Conservation (phyloP, 2,888 invertebrate genomes). For the Phasia obesa region DNA sequence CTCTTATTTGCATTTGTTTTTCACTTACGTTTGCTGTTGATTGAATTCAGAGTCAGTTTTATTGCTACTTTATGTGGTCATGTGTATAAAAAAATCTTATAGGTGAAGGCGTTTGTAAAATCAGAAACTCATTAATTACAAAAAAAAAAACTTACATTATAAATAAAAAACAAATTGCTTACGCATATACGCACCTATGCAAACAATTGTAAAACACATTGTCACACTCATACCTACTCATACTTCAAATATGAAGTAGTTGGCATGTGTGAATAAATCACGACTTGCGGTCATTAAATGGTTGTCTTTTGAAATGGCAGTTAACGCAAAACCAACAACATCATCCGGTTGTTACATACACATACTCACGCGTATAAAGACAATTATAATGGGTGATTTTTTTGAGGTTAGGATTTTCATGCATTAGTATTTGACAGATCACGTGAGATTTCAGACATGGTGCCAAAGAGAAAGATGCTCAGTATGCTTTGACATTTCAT, state of each 20-base stretch:
- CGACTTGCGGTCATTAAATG: slow-evolving; percentile 57
- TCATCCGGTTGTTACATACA: slow-evolving; percentile 21
- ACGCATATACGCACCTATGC: not conserved
- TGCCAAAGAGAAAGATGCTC: too few relatives aligned
- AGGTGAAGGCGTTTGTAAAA: too few relatives aligned
- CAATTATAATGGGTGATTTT: too few relatives aligned
- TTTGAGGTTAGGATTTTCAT: too few relatives aligned
- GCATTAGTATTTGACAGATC: too few relatives aligned
- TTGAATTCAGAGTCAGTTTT: not conserved
- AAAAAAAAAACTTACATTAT: not conserved
- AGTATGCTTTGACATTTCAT: too few relatives aligned
- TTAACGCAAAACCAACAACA: slow-evolving; percentile 47
- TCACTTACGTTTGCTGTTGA: not conserved
- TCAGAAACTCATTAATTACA: not conserved
- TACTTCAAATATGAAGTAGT: not conserved
- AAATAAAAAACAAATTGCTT: too few relatives aligned
- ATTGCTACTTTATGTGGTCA: too few relatives aligned
- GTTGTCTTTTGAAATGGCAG: slow-evolving; percentile 53
- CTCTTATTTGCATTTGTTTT: not conserved
- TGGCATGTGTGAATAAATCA: not conserved
- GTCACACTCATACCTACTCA: too few relatives aligned
- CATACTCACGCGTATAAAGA: not conserved
- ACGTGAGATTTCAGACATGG: too few relatives aligned
- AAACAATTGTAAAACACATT: too few relatives aligned
- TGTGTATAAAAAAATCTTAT: too few relatives aligned